phyloP scores from a whole-genome alignment of 53 echinoderm and acorn worm genomes.

The Mesocentrotus franciscanus region DNA sequence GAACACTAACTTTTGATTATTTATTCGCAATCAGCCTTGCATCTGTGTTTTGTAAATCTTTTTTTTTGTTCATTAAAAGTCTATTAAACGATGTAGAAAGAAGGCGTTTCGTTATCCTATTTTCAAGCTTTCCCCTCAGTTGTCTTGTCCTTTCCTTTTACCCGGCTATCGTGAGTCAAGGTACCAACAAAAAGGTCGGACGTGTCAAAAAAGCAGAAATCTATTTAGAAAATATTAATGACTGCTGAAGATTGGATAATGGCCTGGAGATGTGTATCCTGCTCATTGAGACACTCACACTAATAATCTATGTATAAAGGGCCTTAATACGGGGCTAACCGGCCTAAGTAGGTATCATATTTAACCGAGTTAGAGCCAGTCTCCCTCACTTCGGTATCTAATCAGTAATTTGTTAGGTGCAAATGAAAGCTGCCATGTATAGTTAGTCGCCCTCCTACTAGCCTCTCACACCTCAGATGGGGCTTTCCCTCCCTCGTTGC shows the following conservation, averaged over 20 bases:
- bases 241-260: conserved; percentile 46
- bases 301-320: conserved; percentile 36
- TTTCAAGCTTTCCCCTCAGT: not conserved
- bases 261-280: conserved; percentile 59
- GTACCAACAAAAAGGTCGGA: not conserved
- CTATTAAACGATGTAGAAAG: not conserved
- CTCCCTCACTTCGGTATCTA: not conserved
- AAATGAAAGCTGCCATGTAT: conserved; percentile 38
- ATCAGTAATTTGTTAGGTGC: conserved; percentile 49
- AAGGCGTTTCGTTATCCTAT: not conserved
- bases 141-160: not conserved
- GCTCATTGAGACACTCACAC: conserved; percentile 28
- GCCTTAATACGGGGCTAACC: conserved; percentile 56
- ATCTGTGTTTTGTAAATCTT: not conserved
- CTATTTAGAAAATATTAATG: conserved; percentile 54
- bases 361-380: not conserved
- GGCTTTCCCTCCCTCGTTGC: not conserved
- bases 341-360: conserved; percentile 41
- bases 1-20: not conserved
- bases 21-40: not conserved
- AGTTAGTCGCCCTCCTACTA: not conserved
- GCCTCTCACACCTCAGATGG: not conserved
- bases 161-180: not conserved
- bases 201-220: conserved; percentile 5
- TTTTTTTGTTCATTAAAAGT: not conserved